Base-by-base conservation (phyloP, 1,140 invertebrate species). In the Leptonema lineaticorne region DNA sequence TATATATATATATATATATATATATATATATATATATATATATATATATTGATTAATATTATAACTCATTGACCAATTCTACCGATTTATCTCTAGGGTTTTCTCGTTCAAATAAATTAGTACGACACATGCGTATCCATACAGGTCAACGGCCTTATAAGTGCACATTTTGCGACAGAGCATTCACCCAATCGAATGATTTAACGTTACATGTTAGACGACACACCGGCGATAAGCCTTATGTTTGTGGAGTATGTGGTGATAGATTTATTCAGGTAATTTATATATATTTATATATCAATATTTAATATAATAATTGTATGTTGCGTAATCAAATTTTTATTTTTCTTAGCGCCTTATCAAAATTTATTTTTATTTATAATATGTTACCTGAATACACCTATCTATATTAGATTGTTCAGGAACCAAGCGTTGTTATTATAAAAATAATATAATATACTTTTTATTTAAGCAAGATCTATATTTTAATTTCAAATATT, bases 51-150 rank as follows among this genome's bases (percentile, higher is more conserved):
- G n/a, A n/a, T n/a, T n/a, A n/a, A n/a, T n/a, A n/a, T n/a, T n/a
- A n/a, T n/a, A n/a, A n/a, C n/a, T n/a, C n/a, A n/a, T n/a, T 41
- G 30, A 37, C 11, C 30, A 20, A 27, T 29, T 27, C 20, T 24
- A n/a, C n/a, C 33, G 14, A 14, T 45, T 30, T 28, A 85, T 85
- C 76, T 84, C 79, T 75, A 78, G 83, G 77, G 58, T 86, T 86
- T 71, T 80, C 81, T 0, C 78, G 85, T 20, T 85, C 85, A 30
- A 85, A 86, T 71, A 86, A 86, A 72, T 75, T 88, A 71, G 81
- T 84, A 0, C 78, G 85, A 0, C 87, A 88, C 71, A 85, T 86
- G 82, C 82, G 85, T 0, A 79, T 86, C 0, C 86, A 87, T 70
- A 85, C 85, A 0, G 86, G 85, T 1, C 78, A 81, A 26, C 76